These are phyloP conservation scores for Apamea crenata DNA, from an alignment of 2,888 invertebrate genomes.

Conservation along the genomic window DNA sequence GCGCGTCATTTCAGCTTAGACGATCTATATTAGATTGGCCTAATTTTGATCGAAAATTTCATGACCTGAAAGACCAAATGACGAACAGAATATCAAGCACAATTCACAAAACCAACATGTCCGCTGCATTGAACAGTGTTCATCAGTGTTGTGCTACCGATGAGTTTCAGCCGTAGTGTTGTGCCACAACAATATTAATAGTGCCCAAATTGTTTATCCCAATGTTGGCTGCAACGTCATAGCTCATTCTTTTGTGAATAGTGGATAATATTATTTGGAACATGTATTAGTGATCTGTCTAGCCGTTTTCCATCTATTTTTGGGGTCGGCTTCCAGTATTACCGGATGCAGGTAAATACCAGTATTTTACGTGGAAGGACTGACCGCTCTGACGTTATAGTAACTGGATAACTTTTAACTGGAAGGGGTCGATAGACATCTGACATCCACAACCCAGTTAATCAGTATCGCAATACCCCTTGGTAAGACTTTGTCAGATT, in stretches of 20 bases:
- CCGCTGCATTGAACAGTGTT: slow-evolving; percentile 25
- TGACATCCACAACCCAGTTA: not conserved
- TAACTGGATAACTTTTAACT: not conserved
- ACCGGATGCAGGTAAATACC: not conserved
- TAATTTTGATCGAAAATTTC: not conserved
- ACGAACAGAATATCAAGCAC: slow-evolving; percentile 20
- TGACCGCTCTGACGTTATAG: not conserved
- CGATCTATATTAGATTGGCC: not conserved
- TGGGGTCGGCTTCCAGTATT: not conserved
- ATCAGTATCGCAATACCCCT: not conserved
- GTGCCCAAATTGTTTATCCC: slow-evolving; percentile 13
- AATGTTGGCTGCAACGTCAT: not conserved
- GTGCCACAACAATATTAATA: slow-evolving; percentile 35
- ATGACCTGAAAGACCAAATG: not conserved
- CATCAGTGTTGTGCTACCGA: slow-evolving; percentile 35
- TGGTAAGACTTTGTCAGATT: not conserved
- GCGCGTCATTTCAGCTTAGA: no score
- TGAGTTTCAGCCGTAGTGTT: slow-evolving; percentile 12
- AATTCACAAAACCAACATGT: slow-evolving; percentile 45
- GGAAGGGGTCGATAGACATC: not conserved
- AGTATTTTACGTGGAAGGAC: not conserved
- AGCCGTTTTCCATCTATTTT: not conserved
- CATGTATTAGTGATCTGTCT: not conserved
- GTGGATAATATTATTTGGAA: not conserved
- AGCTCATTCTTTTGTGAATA: not conserved